These are phyloP conservation scores for Hemistola chrysoprasaria DNA, from an alignment of 2,888 invertebrate genomes.

Conservation along the genomic window DNA sequence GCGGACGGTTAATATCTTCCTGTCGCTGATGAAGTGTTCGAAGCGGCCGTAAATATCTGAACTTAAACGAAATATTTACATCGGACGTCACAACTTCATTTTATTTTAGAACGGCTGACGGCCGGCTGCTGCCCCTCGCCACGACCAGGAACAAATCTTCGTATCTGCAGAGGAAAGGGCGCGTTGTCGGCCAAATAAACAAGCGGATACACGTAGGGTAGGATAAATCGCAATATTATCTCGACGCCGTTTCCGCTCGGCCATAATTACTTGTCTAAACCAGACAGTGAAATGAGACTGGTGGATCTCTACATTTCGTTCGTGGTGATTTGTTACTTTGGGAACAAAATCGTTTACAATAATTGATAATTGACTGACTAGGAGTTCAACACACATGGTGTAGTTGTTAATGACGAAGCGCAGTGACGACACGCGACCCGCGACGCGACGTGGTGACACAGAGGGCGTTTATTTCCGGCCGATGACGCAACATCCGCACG, in stretches of 20 bases:
- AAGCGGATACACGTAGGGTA: conserved; percentile 45
- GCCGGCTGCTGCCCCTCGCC: conserved; percentile 21
- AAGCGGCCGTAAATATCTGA: conserved; percentile 55
- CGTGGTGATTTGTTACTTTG: conserved; percentile 42
- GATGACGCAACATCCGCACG: conserved; percentile 74
- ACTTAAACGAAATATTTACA: conserved; percentile 50
- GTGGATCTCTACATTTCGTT: conserved; percentile 60
- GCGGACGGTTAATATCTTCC: conserved; percentile 62
- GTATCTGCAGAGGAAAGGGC: conserved; percentile 42
- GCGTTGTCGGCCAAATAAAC: conserved; percentile 40
- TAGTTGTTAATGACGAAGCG: conserved; percentile 29
- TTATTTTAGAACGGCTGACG: conserved; percentile 42
- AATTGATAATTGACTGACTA: conserved; percentile 8
- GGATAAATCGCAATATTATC: conserved; percentile 62
- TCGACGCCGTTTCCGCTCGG: conserved; percentile 55
- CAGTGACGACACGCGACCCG: conserved; percentile 35
- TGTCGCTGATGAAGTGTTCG: conserved; percentile 65
- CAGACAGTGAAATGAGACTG: conserved; percentile 25
- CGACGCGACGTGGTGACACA: conserved; percentile 57
- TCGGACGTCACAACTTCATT: conserved; percentile 41
- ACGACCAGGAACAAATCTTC: conserved; percentile 38
- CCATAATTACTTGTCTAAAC: conserved; percentile 48
- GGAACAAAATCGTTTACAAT: conserved; percentile 5
- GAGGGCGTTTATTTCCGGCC: conserved; percentile 76
- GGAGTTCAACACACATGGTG: conserved; percentile 8